A percentile compares a stretch with the other conserved stretches of the same genome.
These are phyloP conservation scores for Scaptomyza graminum DNA, from an alignment of 1,140 invertebrate species.

Conservation along the genomic window DNA sequence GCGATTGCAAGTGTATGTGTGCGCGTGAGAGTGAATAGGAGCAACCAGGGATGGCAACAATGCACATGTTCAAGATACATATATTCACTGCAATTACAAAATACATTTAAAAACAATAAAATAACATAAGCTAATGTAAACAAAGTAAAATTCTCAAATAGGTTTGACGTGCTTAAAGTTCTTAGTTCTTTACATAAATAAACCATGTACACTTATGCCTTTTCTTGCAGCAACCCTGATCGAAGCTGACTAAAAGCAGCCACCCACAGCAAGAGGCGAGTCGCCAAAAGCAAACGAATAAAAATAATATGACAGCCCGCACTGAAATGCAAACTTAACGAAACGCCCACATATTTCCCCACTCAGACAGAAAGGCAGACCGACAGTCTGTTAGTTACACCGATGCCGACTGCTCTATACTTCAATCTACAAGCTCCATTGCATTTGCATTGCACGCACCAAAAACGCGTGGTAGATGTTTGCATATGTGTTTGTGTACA, in stretches of 20 bases:
- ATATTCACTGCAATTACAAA: no score
- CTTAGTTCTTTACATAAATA: neutral
- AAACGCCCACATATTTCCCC: slow-evolving; percentile 36
- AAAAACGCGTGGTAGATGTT: slow-evolving; percentile 65
- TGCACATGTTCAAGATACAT: neutral
- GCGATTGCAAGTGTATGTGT: slow-evolving; percentile 21
- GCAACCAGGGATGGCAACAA: slow-evolving; percentile 36
- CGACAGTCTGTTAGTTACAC: slow-evolving; percentile 22
- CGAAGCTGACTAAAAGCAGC: slow-evolving; percentile 6
- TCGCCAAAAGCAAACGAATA: neutral
- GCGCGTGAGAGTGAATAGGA: slow-evolving; percentile 18
- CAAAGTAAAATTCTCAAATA: no score
- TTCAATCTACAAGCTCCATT: slow-evolving; percentile 54
- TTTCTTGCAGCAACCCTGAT: slow-evolving; percentile 19
- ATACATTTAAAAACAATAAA: no score
- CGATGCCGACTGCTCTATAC: slow-evolving; percentile 7
- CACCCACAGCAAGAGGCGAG: slow-evolving; percentile 29
- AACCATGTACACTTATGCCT: neutral
- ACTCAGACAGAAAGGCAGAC: slow-evolving; percentile 16
- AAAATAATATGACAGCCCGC: slow-evolving; percentile 41
- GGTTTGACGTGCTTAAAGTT: no score
- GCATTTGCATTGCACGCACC: slow-evolving; percentile 76
- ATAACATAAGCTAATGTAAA: no score
- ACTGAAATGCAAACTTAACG: slow-evolving; percentile 14
- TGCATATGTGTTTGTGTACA: slow-evolving; percentile 7